A percentile compares a stretch with the other conserved stretches of the same genome.
These are phyloP conservation scores for Lipophrys pholis DNA, from an alignment of 2,113 vertebrate genomes.

Conservation along the genomic window DNA sequence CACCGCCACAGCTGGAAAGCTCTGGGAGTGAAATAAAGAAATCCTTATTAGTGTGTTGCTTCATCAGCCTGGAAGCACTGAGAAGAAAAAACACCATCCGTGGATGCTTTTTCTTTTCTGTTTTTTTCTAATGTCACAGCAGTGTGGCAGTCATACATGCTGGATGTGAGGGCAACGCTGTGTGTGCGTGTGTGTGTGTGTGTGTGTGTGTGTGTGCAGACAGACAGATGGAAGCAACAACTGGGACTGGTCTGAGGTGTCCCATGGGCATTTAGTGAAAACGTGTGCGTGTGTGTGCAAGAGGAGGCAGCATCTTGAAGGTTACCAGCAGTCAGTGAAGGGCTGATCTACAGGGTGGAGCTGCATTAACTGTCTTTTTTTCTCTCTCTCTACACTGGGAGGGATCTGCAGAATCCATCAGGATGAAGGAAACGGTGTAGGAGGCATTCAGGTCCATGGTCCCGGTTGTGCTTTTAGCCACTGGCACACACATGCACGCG, in stretches of 20 bases:
- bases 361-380: constrained; percentile 10
- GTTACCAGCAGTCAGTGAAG: constrained; percentile 16
- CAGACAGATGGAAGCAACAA: constrained; percentile 32
- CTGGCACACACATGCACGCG: neutral
- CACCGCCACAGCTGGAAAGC: neutral
- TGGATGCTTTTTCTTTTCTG: neutral
- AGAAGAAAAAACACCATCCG: too few species aligned
- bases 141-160: neutral
- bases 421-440: neutral
- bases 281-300: neutral
- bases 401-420: constrained; percentile 30
- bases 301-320: constrained; percentile 14
- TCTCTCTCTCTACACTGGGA: too few species aligned
- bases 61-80: neutral
- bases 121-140: neutral
- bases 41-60: neutral
- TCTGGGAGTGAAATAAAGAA: neutral
- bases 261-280: constrained; percentile 3
- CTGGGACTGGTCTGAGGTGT: constrained; percentile 29
- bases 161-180: constrained; percentile 3
- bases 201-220: constrained; percentile 15
- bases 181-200: neutral
- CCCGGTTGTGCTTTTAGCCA: neutral
- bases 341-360: constrained; percentile 36
- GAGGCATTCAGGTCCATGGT: neutral